A percentile compares a stretch with the other conserved stretches of the same genome.
phyloP scores from a whole-genome alignment of 2,113 vertebrate genomes.

The Piliocolobus tephrosceles region DNA sequence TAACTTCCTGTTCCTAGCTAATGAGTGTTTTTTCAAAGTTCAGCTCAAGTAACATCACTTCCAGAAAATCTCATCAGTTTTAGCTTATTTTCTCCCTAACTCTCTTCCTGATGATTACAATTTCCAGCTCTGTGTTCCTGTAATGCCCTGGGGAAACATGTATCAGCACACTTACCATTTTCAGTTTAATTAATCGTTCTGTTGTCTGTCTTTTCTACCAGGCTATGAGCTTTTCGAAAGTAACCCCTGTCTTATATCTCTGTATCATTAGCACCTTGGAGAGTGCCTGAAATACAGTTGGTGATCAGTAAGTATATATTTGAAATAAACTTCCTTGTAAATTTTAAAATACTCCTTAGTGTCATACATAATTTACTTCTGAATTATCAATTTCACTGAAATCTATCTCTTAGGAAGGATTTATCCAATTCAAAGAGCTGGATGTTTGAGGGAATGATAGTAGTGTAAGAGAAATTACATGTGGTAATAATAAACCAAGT shows the following conservation, averaged over 20 bases:
- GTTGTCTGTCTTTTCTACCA: not conserved
- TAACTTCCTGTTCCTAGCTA: not conserved
- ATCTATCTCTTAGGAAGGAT: not conserved
- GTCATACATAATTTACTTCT: not conserved
- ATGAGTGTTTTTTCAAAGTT: not conserved
- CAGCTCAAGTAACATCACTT: not conserved
- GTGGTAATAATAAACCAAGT: not conserved
- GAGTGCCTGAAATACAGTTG: not conserved
- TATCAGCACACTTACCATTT: not conserved
- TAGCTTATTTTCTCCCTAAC: not conserved
- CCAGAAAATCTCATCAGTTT: not conserved
- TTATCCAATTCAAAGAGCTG: not conserved
- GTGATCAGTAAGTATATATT: not conserved
- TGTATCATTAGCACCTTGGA: not conserved
- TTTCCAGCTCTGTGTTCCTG: not conserved
- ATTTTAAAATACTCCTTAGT: not conserved
- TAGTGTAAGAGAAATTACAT: not conserved
- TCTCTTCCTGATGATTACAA: not conserved
- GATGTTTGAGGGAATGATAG: not conserved
- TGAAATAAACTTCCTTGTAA: not conserved
- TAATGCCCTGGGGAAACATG: not conserved
- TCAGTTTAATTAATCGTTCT: not conserved
- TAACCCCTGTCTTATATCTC: not conserved
- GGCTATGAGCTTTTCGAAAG: not conserved
- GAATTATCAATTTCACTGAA: not conserved